Percentiles rank a stretch among this genome's conserved stretches.
These are phyloP conservation scores for Drosophila tani DNA, from an alignment of 1,140 invertebrate species.

Conservation along the genomic window DNA sequence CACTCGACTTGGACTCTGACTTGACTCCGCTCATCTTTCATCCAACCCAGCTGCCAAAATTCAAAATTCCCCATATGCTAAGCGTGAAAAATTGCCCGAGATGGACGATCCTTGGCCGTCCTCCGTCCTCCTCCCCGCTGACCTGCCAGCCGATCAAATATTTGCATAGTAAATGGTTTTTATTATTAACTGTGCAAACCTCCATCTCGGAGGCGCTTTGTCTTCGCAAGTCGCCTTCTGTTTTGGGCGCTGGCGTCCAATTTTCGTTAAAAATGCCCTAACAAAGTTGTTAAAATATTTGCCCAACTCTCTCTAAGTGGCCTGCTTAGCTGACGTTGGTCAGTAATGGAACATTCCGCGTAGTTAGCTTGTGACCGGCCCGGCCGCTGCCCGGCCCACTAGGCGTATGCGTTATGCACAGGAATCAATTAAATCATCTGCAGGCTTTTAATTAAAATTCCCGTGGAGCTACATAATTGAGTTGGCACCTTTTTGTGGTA, in stretches of 20 bases:
- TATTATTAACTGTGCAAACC: constrained; percentile 80
- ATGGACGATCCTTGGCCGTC: constrained; percentile 26
- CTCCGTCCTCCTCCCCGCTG: background rate
- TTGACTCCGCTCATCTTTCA: constrained; percentile 41
- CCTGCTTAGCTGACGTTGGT: constrained; percentile 42
- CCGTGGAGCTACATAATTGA: constrained; percentile 69
- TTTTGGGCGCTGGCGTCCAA: constrained; percentile 29
- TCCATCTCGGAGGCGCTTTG: constrained; percentile 38
- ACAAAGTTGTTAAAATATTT: constrained; percentile 81
- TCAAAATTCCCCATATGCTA: constrained; percentile 64
- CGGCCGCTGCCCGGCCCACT: background rate
- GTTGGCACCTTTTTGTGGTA: constrained; percentile 51
- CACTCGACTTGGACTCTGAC: constrained; percentile 31
- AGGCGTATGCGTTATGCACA: constrained; percentile 46
- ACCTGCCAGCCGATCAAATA: constrained; percentile 59
- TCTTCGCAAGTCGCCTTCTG: constrained; percentile 12
- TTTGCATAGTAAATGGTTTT: constrained; percentile 82
- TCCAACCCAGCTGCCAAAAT: constrained; percentile 45
- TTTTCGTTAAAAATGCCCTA: constrained; percentile 72
- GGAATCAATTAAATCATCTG: constrained; percentile 77
- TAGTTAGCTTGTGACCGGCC: background rate
- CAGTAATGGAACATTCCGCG: constrained; percentile 23
- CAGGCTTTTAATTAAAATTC: constrained; percentile 79
- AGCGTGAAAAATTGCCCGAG: constrained; percentile 74
- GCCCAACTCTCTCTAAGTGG: constrained; percentile 47